Conservation (phyloP, 2,888 invertebrate species). For the Coelinius sp. region DNA sequence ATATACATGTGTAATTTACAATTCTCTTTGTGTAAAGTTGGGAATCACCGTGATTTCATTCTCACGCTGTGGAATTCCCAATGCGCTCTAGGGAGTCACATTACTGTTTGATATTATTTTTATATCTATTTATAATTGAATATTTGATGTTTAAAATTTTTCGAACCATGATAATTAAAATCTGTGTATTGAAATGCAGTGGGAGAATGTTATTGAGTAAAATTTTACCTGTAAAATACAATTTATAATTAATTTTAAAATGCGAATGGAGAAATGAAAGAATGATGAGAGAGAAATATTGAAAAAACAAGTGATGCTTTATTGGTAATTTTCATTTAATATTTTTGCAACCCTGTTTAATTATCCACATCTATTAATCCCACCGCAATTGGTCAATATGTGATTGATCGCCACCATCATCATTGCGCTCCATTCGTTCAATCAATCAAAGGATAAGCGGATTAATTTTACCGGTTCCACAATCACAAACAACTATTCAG, state of each 20-base stretch:
- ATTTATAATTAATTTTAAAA: background rate
- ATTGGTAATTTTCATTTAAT: background rate
- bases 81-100: background rate
- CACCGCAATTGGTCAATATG: slow-evolving; percentile 39
- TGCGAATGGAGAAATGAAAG: background rate
- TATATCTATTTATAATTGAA: background rate
- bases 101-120: background rate
- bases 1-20: background rate
- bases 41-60: background rate
- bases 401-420: slow-evolving; percentile 58
- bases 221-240: too few relatives aligned
- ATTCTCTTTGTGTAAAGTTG: background rate
- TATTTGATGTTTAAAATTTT: background rate
- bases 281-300: background rate
- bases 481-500: slow-evolving; percentile 55
- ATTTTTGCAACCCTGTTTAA: background rate
- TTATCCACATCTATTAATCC: slow-evolving; percentile 19
- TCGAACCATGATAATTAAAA: too few relatives aligned
- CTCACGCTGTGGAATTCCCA: background rate
- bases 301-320: background rate
- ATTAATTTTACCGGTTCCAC: slow-evolving; percentile 56
- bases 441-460: slow-evolving; percentile 65
- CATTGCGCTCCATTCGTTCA: slow-evolving; percentile 49
- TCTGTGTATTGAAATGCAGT: too few relatives aligned
- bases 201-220: too few relatives aligned